Base-by-base conservation (phyloP, 2,888 invertebrate species). In the Xestia xanthographa region DNA sequence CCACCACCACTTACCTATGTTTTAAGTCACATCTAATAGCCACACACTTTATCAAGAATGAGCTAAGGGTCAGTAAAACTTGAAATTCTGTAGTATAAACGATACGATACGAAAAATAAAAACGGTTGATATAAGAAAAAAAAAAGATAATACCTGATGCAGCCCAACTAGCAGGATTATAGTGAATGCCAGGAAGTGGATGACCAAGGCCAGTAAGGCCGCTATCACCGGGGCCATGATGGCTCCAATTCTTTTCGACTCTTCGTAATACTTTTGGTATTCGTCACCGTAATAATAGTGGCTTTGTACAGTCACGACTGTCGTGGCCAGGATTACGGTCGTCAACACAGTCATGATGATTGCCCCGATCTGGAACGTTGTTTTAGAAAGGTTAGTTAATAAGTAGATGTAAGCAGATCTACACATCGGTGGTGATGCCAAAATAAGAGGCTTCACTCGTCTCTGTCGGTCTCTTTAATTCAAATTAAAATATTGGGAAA, bases 151-250 rank as follows among this genome's bases (percentile, higher is more conserved):
- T 11, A 41, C 90, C 89, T 90, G 26, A 62, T 90, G 90, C 43
- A 90, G 38, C 3, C 90, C 90, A 62, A 90, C 86, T 6, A 90
- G 77, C 41, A 89, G 68, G 0, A 87, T 72, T 12, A 87, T 85
- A 53, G 66, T 79, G 66, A 87, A 87, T 29, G 78, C 67, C n/a
- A 87, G 62, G 73, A 87, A 85, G 6, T 88, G 34, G 0, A 88
- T 41, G 0, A 75, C 20, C 63, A 87, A 66, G 22, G 87, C n/a
- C 5, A 84, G 65, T 65, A 67, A 26, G 45, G 76, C 34, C 5
- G 38, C 75, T 0, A 78, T 0, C 1, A 77, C 8, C 0, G 68
- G 65, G 2, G 73, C 5, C 43, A 71, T 34, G 14, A 72, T 65
- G 0, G 43, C 41, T 17, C 79, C 74, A 0, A 41, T 0, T 5